Evolutionary conservation across 1,140 invertebrate species (phyloP), one percentile per base, ranked within the genome.

Genomic region (Fragariocoptes setiger): DNA sequence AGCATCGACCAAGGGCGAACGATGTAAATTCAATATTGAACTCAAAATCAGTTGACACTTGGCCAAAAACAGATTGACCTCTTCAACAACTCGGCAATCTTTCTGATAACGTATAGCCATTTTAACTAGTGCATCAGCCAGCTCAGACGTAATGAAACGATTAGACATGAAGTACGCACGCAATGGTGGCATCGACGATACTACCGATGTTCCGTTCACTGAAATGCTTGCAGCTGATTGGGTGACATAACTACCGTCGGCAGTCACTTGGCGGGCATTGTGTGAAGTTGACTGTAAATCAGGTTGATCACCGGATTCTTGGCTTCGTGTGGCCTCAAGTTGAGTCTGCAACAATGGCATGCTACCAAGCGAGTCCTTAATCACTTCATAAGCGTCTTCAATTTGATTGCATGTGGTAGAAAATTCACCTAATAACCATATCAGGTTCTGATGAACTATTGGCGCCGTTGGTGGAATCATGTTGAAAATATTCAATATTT

Each of bases 341-440:
- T 31, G 8, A 31, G 25, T 31, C 68, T 62, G 45, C 19, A 90
- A 70, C 35, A 95, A 69, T 4, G 83, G 80, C 39, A 88, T 61
- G 59, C 70, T 48, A 12, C 54, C 46, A 3, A 47, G 12, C 1
- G 79, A 77, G 56, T 25, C 35, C 37, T 35, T 37, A 5, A 47
- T 47, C 5, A 38, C 36, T 3, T 19, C 18, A 18, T 45, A 21
- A 13, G 45, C 21, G 40, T 47, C 43, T 36, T 42, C 19, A 15
- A 47, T 41, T 37, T 42, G 40, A 13, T 12, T 13, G 5, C 19
- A n/a, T 3, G 39, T 43, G 35, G 3, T 42, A 43, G 51, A 52
- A 45, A 92, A 97, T 61, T 97, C 88, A 21, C 86, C 86, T 22
- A 97, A 63, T 51, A 99, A 85, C 88, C 90, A 97, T n/a, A 97